These are phyloP conservation scores for Tetramorium bicarinatum DNA, from an alignment of 2,888 invertebrate species.

Conservation along the genomic window DNA sequence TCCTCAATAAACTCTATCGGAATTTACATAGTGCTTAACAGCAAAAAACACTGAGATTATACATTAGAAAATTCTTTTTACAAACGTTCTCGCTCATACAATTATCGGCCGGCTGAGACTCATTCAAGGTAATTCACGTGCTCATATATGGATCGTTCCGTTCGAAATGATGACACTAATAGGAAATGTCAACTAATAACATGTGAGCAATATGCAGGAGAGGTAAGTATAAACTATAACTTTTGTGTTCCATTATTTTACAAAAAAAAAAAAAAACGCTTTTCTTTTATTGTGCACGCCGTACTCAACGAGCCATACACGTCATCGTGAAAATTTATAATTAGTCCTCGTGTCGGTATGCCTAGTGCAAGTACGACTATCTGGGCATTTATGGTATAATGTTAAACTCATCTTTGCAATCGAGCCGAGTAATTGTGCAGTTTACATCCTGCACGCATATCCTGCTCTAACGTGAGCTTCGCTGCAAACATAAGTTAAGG, in stretches of 20 bases:
- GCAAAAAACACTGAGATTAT: slow-evolving; percentile 77
- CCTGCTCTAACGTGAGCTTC: neutral
- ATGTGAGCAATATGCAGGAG: slow-evolving; percentile 13
- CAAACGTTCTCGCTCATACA: slow-evolving; percentile 69
- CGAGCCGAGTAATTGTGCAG: neutral
- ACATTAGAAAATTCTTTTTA: slow-evolving; percentile 73
- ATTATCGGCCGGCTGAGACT: slow-evolving; percentile 44
- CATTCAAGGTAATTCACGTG: slow-evolving; percentile 21
- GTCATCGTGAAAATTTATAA: slow-evolving; percentile 22
- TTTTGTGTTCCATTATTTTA: slow-evolving; percentile 6
- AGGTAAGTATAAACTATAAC: slow-evolving; percentile 30
- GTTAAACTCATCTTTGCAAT: slow-evolving; percentile 13
- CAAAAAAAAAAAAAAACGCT: slow-evolving; percentile 22
- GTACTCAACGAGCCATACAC: slow-evolving; percentile 12
- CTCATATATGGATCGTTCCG: slow-evolving; percentile 14
- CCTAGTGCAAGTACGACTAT: neutral
- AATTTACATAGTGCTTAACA: slow-evolving; percentile 74
- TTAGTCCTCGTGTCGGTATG: slow-evolving; percentile 1
- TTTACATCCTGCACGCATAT: neutral
- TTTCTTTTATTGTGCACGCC: slow-evolving; percentile 9
- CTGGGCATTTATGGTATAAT: slow-evolving; percentile 12
- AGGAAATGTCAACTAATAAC: slow-evolving; percentile 16
- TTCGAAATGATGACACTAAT: slow-evolving; percentile 15
- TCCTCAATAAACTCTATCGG: slow-evolving; percentile 60
- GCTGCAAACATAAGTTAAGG: slow-evolving; percentile 27